A percentile compares a stretch with the other conserved stretches of the same genome.
phyloP scores from a whole-genome alignment of 2,888 invertebrate species.

The Netelia virgata region DNA sequence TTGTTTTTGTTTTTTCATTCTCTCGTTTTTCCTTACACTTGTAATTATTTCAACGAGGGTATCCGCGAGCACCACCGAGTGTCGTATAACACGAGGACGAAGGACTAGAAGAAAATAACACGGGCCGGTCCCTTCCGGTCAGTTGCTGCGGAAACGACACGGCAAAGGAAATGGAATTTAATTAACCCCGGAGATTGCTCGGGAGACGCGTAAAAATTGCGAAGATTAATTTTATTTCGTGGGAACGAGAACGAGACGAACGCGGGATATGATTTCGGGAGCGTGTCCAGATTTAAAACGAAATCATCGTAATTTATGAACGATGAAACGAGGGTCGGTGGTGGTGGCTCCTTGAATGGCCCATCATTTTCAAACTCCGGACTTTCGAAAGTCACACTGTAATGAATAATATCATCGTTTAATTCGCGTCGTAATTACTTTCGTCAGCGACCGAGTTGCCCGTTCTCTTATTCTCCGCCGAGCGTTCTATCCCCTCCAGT shows the following conservation, averaged over 20 bases:
- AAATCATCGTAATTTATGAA: constrained; percentile 39
- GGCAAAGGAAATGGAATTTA: constrained; percentile 43
- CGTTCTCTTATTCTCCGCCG: neutral
- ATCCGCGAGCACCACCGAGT: constrained; percentile 7
- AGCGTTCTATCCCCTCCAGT: neutral
- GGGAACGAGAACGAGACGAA: neutral
- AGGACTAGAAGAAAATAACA: constrained; percentile 31
- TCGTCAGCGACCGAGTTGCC: constrained; percentile 42
- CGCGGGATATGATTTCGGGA: constrained; percentile 2
- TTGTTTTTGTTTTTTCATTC: constrained; percentile 25
- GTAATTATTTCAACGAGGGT: constrained; percentile 63
- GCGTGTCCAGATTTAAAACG: constrained; percentile 15
- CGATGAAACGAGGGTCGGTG: constrained; percentile 9
- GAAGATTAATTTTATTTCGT: constrained; percentile 39
- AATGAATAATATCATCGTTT: constrained; percentile 52
- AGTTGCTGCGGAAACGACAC: constrained; percentile 37
- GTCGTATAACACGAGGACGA: constrained; percentile 11
- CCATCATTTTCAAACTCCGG: neutral
- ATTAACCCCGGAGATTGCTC: constrained; percentile 52
- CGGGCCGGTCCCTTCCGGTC: constrained; percentile 35
- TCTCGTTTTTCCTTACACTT: constrained; percentile 28
- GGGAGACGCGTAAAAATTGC: constrained; percentile 35
- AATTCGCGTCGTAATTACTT: constrained; percentile 60
- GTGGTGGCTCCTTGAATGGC: neutral
- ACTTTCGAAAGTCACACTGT: constrained; percentile 32